phyloP scores from a whole-genome alignment of 2,888 invertebrate species.

The Octonoba sinensis region DNA sequence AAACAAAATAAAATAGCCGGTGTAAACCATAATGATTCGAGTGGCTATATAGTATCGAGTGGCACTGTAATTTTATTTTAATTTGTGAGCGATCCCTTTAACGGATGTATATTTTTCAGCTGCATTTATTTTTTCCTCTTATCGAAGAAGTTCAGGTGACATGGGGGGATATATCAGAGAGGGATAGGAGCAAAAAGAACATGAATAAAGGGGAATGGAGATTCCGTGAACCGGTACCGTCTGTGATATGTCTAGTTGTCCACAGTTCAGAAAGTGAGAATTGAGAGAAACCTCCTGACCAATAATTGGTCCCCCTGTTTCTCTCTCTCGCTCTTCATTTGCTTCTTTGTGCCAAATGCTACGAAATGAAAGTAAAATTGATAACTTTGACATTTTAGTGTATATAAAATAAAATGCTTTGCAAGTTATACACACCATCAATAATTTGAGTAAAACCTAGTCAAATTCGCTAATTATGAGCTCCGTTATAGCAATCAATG shows the following conservation, averaged over 20 bases:
- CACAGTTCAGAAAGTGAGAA: background rate
- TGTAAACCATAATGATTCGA: too few relatives aligned
- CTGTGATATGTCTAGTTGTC: constrained; percentile 42
- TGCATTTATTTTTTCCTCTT: background rate
- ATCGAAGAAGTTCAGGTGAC: constrained; percentile 40
- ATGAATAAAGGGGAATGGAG: background rate
- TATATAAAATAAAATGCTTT: too few relatives aligned
- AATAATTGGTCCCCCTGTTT: constrained; percentile 2
- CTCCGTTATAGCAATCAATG: too few relatives aligned
- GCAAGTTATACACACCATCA: too few relatives aligned
- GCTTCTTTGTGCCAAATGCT: background rate
- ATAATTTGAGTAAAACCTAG: too few relatives aligned
- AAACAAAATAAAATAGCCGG: too few relatives aligned
- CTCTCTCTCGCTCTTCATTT: constrained; percentile 2
- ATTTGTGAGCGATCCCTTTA: constrained; percentile 18
- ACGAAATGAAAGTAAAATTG: too few relatives aligned
- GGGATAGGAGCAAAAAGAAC: constrained; percentile 9
- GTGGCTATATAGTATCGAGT: too few relatives aligned
- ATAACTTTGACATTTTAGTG: too few relatives aligned
- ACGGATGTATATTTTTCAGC: background rate
- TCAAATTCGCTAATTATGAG: too few relatives aligned
- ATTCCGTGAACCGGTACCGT: constrained; percentile 36
- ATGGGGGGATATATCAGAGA: constrained; percentile 2
- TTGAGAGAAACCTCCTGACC: constrained; percentile 19
- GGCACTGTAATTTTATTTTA: too few relatives aligned